Evolutionary conservation across 2,113 vertebrate genomes (phyloP).

Genomic region (Paradisaea rubra): DNA sequence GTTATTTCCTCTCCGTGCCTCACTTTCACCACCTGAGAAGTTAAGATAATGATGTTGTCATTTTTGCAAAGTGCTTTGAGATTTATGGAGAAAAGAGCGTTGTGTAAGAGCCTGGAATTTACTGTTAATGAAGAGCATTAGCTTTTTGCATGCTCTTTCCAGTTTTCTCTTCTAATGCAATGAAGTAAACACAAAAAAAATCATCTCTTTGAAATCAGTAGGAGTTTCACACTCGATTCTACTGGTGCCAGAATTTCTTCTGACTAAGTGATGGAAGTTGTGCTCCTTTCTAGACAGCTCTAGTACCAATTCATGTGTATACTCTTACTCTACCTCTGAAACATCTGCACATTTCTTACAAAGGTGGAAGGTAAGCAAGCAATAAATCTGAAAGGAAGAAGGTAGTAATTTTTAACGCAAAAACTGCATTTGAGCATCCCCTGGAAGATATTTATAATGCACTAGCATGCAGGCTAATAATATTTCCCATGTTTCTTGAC

Average conservation of each 20-base stretch:
- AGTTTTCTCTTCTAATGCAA: neutral
- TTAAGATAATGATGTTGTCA: neutral
- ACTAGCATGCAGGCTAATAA: constrained; percentile 3
- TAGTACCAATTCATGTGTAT: neutral
- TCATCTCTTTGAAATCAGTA: neutral
- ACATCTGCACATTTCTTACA: neutral
- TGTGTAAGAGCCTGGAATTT: neutral
- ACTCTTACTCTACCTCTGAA: neutral
- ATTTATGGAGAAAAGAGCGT: neutral
- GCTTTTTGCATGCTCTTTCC: neutral
- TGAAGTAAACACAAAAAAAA: neutral
- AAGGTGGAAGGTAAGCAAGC: neutral
- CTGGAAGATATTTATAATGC: neutral
- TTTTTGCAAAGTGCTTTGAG: neutral
- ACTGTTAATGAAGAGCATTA: neutral
- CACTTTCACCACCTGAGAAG: neutral
- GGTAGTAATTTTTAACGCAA: neutral
- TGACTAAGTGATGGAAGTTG: neutral
- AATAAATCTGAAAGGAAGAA: neutral
- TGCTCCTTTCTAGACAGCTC: neutral
- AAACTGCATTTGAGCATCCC: neutral
- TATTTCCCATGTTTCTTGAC: neutral
- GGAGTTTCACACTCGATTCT: neutral
- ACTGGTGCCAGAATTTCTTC: neutral
- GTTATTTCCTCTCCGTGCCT: neutral